phyloP scores from a whole-genome alignment of 1,140 invertebrate genomes.

The Calephelis nemesis region DNA sequence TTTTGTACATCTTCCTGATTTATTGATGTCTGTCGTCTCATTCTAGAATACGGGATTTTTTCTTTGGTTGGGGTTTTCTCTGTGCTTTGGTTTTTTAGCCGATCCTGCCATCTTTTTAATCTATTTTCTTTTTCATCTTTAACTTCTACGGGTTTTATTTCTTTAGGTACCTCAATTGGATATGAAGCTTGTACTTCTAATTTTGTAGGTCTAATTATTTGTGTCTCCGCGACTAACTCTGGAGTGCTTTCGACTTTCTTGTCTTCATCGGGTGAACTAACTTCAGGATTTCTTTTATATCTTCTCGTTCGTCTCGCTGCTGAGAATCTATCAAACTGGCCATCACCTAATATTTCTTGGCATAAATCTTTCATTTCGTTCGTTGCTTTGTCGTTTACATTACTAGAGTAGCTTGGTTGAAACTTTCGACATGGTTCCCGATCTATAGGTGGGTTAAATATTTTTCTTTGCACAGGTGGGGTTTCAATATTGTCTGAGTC shows the following conservation, averaged over 20 bases:
- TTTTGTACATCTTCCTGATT: constrained; percentile 83
- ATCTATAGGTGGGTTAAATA: constrained; percentile 83
- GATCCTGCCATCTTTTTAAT: constrained; percentile 83
- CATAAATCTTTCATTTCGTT: constrained; percentile 70
- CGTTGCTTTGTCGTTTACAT: constrained; percentile 59
- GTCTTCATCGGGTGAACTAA: constrained; percentile 80
- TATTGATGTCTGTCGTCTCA: constrained; percentile 81
- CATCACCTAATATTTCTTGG: constrained; percentile 81
- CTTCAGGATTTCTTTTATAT: constrained; percentile 87
- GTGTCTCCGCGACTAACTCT: constrained; percentile 79
- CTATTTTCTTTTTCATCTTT: constrained; percentile 82
- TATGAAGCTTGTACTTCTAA: constrained; percentile 74
- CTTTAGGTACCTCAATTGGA: constrained; percentile 56
- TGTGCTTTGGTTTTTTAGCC: constrained; percentile 76
- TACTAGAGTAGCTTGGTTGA: constrained; percentile 52
- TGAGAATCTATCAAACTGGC: constrained; percentile 92
- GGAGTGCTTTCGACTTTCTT: constrained; percentile 66
- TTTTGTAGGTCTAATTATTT: constrained; percentile 76
- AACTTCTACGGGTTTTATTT: constrained; percentile 54
- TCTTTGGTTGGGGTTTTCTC: constrained; percentile 68
- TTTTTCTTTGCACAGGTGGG: constrained; percentile 87
- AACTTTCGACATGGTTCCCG: constrained; percentile 80
- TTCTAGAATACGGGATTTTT: constrained; percentile 58
- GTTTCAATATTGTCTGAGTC: constrained; percentile 95
- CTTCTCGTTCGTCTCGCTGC: constrained; percentile 88